Conservation (phyloP, 2,888 invertebrate genomes). For the Hemicrepidius hirtus region DNA sequence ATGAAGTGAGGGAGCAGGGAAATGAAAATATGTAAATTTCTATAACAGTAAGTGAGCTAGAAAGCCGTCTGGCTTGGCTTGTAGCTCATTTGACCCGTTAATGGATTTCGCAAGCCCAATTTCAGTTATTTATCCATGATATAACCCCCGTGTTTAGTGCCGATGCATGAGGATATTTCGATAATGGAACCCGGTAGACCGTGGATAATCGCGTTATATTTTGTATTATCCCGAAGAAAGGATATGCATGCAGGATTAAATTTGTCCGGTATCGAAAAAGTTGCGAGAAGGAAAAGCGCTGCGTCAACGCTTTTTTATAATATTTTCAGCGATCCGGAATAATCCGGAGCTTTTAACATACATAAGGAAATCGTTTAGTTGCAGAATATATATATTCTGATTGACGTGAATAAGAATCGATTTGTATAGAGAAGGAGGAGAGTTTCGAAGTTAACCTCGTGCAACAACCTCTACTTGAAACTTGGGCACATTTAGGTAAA, state of each 20-base stretch:
- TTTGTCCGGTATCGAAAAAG: conserved; percentile 55
- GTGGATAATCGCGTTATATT: conserved; percentile 62
- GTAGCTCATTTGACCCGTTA: conserved; percentile 55
- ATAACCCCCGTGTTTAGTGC: conserved; percentile 46
- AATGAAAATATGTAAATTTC: conserved; percentile 13
- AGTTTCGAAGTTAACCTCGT: background rate
- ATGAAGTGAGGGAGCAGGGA: background rate
- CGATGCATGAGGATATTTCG: conserved; percentile 59
- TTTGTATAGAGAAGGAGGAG: conserved; percentile 11
- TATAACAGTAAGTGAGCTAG: conserved; percentile 14
- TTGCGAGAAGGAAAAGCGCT: conserved; percentile 46
- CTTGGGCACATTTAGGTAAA: conserved; percentile 50
- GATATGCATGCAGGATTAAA: conserved; percentile 61
- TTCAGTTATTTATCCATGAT: conserved; percentile 54
- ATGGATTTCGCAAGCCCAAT: conserved; percentile 59
- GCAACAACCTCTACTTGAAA: conserved; percentile 38
- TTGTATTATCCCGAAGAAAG: conserved; percentile 60
- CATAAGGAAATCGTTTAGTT: conserved; percentile 38
- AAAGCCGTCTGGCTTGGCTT: conserved; percentile 21
- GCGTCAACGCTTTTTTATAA: conserved; percentile 25
- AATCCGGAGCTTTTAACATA: conserved; percentile 17
- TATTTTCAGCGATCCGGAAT: conserved; percentile 9
- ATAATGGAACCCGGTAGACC: conserved; percentile 63
- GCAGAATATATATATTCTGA: conserved; percentile 23
- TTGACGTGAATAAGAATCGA: conserved; percentile 34